Conservation (phyloP, 53 echinoderm and acorn worm species). For the Echinarachnius parma region DNA sequence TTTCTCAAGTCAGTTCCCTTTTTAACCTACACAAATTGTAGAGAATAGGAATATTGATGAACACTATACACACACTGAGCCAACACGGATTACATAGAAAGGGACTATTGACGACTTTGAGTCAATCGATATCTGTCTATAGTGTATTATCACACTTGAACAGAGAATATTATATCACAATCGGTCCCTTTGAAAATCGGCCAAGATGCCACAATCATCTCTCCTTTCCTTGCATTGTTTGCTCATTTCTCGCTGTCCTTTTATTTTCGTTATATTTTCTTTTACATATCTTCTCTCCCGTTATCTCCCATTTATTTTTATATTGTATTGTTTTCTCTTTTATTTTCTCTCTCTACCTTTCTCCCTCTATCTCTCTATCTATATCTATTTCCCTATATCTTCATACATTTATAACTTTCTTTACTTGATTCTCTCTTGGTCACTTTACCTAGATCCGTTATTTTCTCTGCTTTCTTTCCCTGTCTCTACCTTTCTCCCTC, state of each 20-base stretch:
- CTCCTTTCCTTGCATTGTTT: background rate
- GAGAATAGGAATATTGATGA: slow-evolving; percentile 16
- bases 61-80: background rate
- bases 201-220: slow-evolving; percentile 1
- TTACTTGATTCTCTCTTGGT: background rate
- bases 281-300: background rate
- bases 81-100: background rate
- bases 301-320: background rate
- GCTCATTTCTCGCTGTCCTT: background rate
- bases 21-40: slow-evolving; percentile 18
- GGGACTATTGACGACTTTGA: slow-evolving; percentile 38
- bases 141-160: slow-evolving; percentile 29
- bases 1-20: too few species aligned
- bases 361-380: background rate
- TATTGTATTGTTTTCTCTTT: background rate
- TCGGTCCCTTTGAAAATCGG: background rate
- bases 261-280: background rate
- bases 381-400: background rate
- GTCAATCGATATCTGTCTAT: slow-evolving; percentile 26
- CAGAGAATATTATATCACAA: slow-evolving; percentile 1
- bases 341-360: background rate
- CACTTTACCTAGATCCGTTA: background rate
- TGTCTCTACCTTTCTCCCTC: too few species aligned
- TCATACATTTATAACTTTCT: background rate
- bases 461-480: background rate